Evolutionary conservation across 2,888 invertebrate genomes (phyloP).

Genomic region (Cataglyphis livida): DNA sequence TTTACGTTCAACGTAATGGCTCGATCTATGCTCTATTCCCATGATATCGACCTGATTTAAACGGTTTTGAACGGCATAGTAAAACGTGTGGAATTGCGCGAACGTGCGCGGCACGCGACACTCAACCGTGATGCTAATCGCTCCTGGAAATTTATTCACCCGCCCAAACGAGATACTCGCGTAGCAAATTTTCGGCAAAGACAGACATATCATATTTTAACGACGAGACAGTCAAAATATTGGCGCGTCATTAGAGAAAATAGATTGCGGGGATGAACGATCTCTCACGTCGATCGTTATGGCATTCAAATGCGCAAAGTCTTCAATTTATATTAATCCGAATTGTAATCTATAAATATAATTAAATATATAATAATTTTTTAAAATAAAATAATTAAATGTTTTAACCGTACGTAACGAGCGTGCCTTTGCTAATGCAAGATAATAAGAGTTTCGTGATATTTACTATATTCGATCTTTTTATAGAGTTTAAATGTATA

Average conservation of each 20-base stretch:
- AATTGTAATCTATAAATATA: not conserved
- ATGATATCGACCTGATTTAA: conserved; percentile 27
- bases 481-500: not conserved
- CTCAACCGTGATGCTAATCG: conserved; percentile 35
- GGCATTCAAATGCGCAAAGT: not conserved
- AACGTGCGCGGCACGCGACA: conserved; percentile 28
- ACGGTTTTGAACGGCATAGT: not conserved
- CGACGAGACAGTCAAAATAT: not conserved
- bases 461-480: not conserved
- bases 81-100: conserved; percentile 30
- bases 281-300: not conserved
- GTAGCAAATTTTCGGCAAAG: conserved; percentile 18
- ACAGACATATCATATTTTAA: conserved; percentile 9
- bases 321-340: not conserved
- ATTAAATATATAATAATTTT: not conserved
- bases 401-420: not conserved
- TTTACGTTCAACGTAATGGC: conserved; percentile 60
- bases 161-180: conserved; percentile 22
- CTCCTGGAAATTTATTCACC: conserved; percentile 30
- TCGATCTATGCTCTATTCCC: conserved; percentile 19
- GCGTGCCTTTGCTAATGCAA: not conserved
- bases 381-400: conserved; percentile 8
- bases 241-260: not conserved
- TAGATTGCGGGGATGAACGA: not conserved
- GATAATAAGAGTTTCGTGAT: conserved; percentile 5